These are phyloP conservation scores for Drosophila cyrtoloma DNA, from an alignment of 2,888 invertebrate genomes.

Conservation along the genomic window DNA sequence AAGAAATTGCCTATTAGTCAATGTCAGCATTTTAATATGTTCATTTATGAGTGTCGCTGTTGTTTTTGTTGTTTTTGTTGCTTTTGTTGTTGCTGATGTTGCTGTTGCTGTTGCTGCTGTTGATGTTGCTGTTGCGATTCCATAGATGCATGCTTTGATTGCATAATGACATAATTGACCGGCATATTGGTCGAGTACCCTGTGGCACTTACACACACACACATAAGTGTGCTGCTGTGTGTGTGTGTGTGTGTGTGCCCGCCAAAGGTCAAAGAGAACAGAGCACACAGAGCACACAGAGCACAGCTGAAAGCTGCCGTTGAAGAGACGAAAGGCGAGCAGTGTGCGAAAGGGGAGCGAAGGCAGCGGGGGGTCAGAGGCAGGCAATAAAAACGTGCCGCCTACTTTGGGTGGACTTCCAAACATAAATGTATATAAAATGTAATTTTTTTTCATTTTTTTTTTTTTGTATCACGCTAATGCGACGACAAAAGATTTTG, in stretches of 20 bases:
- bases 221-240: slow-evolving; percentile 1
- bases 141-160: slow-evolving; percentile 62
- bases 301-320: slow-evolving; percentile 11
- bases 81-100: not conserved
- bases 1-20: not conserved
- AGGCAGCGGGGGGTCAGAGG: not conserved
- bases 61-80: not conserved
- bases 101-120: not conserved
- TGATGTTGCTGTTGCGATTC: slow-evolving; percentile 6
- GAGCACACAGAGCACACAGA: slow-evolving; percentile 5
- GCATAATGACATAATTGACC: slow-evolving; percentile 81
- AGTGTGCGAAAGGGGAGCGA: not conserved
- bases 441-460: slow-evolving; percentile 8
- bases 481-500: slow-evolving; percentile 76
- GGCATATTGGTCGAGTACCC: slow-evolving; percentile 67
- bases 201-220: slow-evolving; percentile 1
- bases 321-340: slow-evolving; percentile 8
- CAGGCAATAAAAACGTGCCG: slow-evolving; percentile 56
- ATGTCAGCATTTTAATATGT: slow-evolving; percentile 1
- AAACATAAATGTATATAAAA: slow-evolving; percentile 10
- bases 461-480: slow-evolving; percentile 45
- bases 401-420: slow-evolving; percentile 25
- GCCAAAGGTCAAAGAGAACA: slow-evolving; percentile 66
- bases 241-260: slow-evolving; percentile 36
- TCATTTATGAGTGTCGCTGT: slow-evolving; percentile 32